Base-by-base conservation (phyloP, 2,888 invertebrate genomes). In the Meganola albula region DNA sequence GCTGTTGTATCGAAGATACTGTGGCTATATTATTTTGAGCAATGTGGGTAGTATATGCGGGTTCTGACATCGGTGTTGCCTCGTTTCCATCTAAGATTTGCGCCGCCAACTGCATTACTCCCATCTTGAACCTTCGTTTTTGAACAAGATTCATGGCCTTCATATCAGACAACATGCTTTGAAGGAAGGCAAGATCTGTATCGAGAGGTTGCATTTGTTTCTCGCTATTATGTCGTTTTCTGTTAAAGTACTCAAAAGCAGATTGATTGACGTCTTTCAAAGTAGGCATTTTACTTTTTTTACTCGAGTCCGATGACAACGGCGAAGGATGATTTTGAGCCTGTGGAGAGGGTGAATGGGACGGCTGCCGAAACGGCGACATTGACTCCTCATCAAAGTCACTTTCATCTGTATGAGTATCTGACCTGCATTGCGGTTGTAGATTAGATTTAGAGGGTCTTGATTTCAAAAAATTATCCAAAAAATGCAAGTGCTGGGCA, bases 361-460 rank as follows among this genome's bases (percentile, higher is more conserved):
- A 31, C n/a, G 27, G 18, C 16, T 10, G 27, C 27, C 10, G 27
- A 27, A 4, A 18, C 20, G 27, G 24, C 13, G 26, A 33, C 27
- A 27, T 22, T 27, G 33, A 27, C 2, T 26, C 26, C 22, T 33
- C 27, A 14, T 27, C 33, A 33, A n/a, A 3, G 14, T 33, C 22
- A 22, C 27, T 33, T 21, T 33, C 22, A 7, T 31, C 25, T 20
- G 31, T 25, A 25, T 24, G 20, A 16, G n/a, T n/a, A n/a, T n/a
- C n/a, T n/a, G n/a, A 28, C 27, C 11, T 18, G 33, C 14, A 18
- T 13, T 26, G 26, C 21, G 18, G 21, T n/a, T n/a, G 10, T 27
- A 32, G 37, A 10, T 38, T 38, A 30, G 34, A 34, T 38, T 34
- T 38, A 18, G 39, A 28, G 12, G 20, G 27, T 34, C 34, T 24